Conservation (phyloP, 2,113 vertebrate species). For the Cololabis saira region DNA sequence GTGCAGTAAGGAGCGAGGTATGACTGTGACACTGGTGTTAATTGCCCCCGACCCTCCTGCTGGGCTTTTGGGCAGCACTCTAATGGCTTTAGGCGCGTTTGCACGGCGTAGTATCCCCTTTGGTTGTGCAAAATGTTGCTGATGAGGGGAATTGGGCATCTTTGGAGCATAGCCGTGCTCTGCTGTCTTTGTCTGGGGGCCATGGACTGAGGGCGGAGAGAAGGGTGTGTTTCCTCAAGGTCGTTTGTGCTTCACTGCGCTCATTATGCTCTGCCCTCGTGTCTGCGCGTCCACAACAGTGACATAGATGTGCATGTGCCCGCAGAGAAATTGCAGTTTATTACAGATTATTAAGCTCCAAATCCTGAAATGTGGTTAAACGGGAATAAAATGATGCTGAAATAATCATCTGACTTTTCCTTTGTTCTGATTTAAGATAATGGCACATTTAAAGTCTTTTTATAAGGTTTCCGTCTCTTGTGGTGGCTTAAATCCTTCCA, state of each 20-base stretch:
- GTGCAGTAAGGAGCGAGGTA: constrained; percentile 40
- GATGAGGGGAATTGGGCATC: constrained; percentile 56
- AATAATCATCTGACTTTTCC: too few species aligned
- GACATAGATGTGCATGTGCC: too few species aligned
- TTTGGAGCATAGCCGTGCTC: constrained; percentile 60
- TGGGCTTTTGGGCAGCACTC: constrained; percentile 29
- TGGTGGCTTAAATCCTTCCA: too few species aligned
- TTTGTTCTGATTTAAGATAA: too few species aligned
- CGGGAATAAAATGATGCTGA: too few species aligned
- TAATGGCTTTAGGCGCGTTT: neutral
- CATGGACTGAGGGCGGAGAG: constrained; percentile 30
- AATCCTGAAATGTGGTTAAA: too few species aligned
- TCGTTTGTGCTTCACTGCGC: constrained; percentile 37
- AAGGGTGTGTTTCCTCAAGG: constrained; percentile 67
- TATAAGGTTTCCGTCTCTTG: too few species aligned
- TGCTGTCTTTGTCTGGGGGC: constrained; percentile 72
- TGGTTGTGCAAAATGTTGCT: constrained; percentile 48
- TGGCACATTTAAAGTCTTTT: too few species aligned
- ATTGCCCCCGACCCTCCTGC: constrained; percentile 47
- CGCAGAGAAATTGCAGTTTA: too few species aligned
- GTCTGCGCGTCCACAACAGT: neutral
- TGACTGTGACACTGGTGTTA: constrained; percentile 34
- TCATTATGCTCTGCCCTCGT: constrained; percentile 23
- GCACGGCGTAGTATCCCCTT: neutral
- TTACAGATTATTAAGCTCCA: too few species aligned